phyloP scores from a whole-genome alignment of 2,888 invertebrate species.

The Hetaerina titia region DNA sequence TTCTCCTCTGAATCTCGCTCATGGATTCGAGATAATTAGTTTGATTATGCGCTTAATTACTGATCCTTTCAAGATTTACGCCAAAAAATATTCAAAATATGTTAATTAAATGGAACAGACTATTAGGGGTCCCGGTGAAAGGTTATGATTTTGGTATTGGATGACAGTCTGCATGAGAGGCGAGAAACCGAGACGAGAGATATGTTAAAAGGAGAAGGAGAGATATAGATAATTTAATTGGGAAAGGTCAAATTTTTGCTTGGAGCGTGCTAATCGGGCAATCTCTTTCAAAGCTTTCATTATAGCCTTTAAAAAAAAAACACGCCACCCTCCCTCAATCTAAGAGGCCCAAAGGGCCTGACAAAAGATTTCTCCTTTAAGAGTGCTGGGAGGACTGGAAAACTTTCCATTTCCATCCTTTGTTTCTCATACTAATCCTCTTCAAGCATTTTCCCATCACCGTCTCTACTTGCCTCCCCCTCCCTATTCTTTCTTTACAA shows the following conservation, averaged over 20 bases:
- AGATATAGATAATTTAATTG: not conserved
- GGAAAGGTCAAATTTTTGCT: conserved; percentile 25
- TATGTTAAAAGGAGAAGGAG: not conserved
- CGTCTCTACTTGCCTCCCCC: not conserved
- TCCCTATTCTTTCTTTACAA: not conserved
- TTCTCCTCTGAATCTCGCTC: too few species aligned
- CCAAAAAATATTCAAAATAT: too few species aligned
- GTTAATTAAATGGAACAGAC: too few species aligned
- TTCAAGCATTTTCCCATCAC: not conserved
- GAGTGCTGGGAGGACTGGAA: not conserved
- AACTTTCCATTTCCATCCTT: not conserved
- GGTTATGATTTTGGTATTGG: too few species aligned
- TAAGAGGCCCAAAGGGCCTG: not conserved
- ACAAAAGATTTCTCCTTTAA: conserved; percentile 42
- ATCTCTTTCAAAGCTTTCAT: conserved; percentile 19
- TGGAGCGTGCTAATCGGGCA: conserved; percentile 34
- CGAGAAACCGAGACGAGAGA: not conserved
- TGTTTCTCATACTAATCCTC: not conserved
- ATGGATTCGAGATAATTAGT: too few species aligned
- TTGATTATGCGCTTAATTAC: too few species aligned
- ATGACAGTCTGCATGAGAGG: not conserved
- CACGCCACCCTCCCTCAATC: not conserved
- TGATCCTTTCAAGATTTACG: too few species aligned
- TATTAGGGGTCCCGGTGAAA: too few species aligned
- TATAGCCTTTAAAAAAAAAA: conserved; percentile 23